phyloP scores from a whole-genome alignment of 2,888 invertebrate genomes.

The Prosapia bicincta region DNA sequence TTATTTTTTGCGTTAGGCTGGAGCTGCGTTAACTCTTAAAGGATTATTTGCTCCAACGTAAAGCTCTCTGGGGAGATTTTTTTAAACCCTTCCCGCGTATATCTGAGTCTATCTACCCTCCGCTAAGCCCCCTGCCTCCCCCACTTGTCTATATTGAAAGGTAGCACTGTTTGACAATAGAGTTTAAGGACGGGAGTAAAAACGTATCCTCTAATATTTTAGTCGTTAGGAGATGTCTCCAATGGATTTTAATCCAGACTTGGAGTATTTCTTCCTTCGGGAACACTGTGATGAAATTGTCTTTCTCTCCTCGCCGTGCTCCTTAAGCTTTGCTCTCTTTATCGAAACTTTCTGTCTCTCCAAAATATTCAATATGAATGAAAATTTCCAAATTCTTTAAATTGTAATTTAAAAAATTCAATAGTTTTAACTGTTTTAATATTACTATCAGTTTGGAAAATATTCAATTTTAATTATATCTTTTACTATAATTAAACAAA shows the following conservation, averaged over 20 bases:
- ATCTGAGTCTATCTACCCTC: neutral
- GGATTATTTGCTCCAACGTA: neutral
- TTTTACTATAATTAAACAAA: too few relatives aligned
- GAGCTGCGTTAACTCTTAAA: neutral
- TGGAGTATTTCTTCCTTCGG: neutral
- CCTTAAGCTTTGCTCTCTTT: too few relatives aligned
- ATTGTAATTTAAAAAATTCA: too few relatives aligned
- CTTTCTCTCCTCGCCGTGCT: neutral
- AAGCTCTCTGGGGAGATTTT: neutral
- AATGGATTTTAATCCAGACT: neutral
- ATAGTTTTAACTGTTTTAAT: too few relatives aligned
- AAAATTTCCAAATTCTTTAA: too few relatives aligned
- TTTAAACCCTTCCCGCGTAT: neutral
- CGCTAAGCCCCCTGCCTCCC: neutral
- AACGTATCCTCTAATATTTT: neutral
- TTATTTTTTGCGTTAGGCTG: neutral
- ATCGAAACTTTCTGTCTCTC: too few relatives aligned
- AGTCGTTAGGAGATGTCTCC: neutral
- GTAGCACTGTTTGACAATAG: neutral
- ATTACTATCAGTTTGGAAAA: too few relatives aligned
- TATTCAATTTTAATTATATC: too few relatives aligned
- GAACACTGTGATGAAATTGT: neutral
- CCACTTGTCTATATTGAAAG: neutral
- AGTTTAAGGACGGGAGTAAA: neutral
- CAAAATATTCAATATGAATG: too few relatives aligned